Conservation (phyloP, 1,140 invertebrate genomes). For the Cheumatopsyche charites region DNA sequence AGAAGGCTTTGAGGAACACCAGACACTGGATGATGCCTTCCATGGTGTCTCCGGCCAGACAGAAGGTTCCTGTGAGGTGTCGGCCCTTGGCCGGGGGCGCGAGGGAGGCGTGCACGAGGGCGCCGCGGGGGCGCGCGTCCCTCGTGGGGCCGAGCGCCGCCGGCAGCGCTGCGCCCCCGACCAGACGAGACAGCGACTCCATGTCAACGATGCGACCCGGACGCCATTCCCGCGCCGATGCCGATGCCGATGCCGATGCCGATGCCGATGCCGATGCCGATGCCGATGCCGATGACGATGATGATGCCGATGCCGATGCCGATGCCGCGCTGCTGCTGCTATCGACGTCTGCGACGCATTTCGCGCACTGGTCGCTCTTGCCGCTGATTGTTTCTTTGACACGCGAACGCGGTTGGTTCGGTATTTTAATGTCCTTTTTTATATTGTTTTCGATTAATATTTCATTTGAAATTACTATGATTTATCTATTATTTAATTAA, state of each 20-base stretch:
- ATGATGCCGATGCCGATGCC: too few relatives aligned
- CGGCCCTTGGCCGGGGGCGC: conserved; percentile 76
- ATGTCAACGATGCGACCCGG: conserved; percentile 54
- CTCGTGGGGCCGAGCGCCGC: conserved; percentile 66
- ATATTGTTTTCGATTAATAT: too few relatives aligned
- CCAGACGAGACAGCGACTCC: conserved; percentile 78
- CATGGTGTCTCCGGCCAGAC: conserved; percentile 87
- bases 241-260: background rate
- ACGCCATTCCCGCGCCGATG: conserved; percentile 9
- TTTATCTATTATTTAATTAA: too few relatives aligned
- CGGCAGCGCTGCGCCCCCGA: conserved; percentile 64
- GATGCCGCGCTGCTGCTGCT: too few relatives aligned
- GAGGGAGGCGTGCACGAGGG: conserved; percentile 76
- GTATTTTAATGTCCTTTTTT: too few relatives aligned
- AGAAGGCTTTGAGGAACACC: conserved; percentile 89
- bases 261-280: background rate
- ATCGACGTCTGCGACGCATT: too few relatives aligned
- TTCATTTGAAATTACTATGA: too few relatives aligned
- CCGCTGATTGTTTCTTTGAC: too few relatives aligned
- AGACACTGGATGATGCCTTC: conserved; percentile 91
- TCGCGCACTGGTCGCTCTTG: too few relatives aligned
- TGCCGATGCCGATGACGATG: too few relatives aligned
- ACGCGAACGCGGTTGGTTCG: too few relatives aligned
- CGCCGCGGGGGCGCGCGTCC: conserved; percentile 66
- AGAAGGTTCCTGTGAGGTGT: conserved; percentile 84